Percentiles rank a stretch among this genome's conserved stretches.
Evolutionary conservation across 2,888 invertebrate species (phyloP).

Genomic region (Timema cristinae): DNA sequence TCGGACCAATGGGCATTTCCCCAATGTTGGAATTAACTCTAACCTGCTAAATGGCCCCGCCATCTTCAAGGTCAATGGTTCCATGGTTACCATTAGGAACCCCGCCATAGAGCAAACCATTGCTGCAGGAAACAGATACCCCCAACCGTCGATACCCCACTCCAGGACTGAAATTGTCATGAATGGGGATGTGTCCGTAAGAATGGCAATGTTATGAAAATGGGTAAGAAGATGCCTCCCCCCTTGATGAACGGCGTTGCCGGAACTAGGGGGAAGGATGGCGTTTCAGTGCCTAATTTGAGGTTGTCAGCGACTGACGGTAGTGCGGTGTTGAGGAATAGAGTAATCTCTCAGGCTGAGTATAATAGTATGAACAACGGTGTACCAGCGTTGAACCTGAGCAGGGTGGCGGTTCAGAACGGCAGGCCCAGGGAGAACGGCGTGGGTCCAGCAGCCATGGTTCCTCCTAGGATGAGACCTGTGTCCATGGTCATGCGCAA

Average conservation of each 20-base stretch:
- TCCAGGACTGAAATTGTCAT: slow-evolving; percentile 40
- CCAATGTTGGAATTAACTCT: not conserved
- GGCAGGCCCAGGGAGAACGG: slow-evolving; percentile 10
- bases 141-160: slow-evolving; percentile 25
- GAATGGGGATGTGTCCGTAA: slow-evolving; percentile 39
- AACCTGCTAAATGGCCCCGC: slow-evolving; percentile 49
- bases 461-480: slow-evolving; percentile 20
- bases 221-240: slow-evolving; percentile 42
- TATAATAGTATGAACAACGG: slow-evolving; percentile 39
- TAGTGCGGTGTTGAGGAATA: slow-evolving; percentile 20
- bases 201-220: slow-evolving; percentile 24
- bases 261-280: slow-evolving; percentile 29
- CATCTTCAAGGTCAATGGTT: slow-evolving; percentile 62
- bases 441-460: not conserved
- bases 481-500: not conserved
- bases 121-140: slow-evolving; percentile 43
- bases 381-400: slow-evolving; percentile 44
- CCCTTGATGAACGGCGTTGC: slow-evolving; percentile 27
- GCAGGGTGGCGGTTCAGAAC: slow-evolving; percentile 38
- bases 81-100: slow-evolving; percentile 81
- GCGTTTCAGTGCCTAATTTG: slow-evolving; percentile 23
- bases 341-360: slow-evolving; percentile 32
- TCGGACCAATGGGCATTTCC: no score
- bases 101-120: slow-evolving; percentile 55
- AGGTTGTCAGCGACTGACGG: slow-evolving; percentile 24